A percentile compares a stretch with the other conserved stretches of the same genome.
Evolutionary conservation across 2,888 invertebrate genomes (phyloP).

Genomic region (Pandemis heparana): DNA sequence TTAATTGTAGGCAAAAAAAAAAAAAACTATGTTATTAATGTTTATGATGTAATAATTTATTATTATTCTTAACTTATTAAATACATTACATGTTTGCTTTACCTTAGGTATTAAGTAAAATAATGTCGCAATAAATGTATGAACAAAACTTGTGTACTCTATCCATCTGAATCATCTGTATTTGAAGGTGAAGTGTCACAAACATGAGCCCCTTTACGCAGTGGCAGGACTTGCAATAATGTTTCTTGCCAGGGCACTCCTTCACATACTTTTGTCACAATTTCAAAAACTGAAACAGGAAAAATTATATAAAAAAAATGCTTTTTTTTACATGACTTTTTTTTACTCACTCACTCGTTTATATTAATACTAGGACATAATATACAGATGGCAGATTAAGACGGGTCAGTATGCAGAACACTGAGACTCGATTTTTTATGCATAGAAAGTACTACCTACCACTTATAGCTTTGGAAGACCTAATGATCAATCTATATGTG

Average conservation of each 20-base stretch:
- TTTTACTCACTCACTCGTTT: too few relatives aligned
- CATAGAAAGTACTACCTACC: too few relatives aligned
- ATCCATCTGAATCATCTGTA: slow-evolving; percentile 60
- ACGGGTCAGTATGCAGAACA: too few relatives aligned
- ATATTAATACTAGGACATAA: too few relatives aligned
- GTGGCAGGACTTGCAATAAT: slow-evolving; percentile 91
- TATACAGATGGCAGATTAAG: too few relatives aligned
- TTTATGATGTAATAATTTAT: slow-evolving; percentile 34
- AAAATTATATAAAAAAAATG: not conserved
- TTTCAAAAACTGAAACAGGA: slow-evolving; percentile 91
- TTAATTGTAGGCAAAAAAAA: not conserved
- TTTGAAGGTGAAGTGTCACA: slow-evolving; percentile 61
- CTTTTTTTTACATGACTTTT: too few relatives aligned
- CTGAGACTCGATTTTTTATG: too few relatives aligned
- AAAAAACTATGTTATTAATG: slow-evolving; percentile 6
- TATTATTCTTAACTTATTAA: not conserved
- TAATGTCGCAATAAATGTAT: slow-evolving; percentile 18
- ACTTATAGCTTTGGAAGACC: too few relatives aligned
- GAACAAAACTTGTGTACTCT: slow-evolving; percentile 45
- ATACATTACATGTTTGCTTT: not conserved
- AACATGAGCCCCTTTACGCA: slow-evolving; percentile 89
- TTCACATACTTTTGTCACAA: slow-evolving; percentile 90
- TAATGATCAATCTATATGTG: too few relatives aligned
- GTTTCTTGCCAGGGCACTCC: slow-evolving; percentile 93
- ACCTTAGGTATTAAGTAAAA: slow-evolving; percentile 8